Evolutionary conservation across 2,797 vertebrate species (phyloP), one percentile per base, ranked within the genome.

Genomic region (Etheostoma perlongum): DNA sequence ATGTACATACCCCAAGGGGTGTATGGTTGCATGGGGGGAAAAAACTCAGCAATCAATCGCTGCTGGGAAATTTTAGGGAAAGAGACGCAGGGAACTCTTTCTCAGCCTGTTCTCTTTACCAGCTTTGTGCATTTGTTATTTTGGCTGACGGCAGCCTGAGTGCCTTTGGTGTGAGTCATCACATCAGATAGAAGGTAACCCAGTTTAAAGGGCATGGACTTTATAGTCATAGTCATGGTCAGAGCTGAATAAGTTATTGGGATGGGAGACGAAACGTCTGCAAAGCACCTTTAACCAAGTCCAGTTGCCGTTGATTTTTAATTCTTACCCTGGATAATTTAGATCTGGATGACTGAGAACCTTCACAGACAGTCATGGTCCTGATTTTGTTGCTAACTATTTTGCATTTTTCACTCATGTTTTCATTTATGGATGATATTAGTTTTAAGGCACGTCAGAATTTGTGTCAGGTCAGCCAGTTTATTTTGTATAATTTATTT

Each of bases 21-120:
- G 61, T 64, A 21, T 4, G 1, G 67, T 52, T 63, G 57, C 74
- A 54, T 40, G 36, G 36, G 11, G 2, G 10, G 1, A 11, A 40
- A 33, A 33, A 30, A 30, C 5, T 30, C 27, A 30, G 27, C 27
- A 30, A 30, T 85, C 18, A 18, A 87, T 89, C 78, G 21, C 78
- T 86, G 81, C 83, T 76, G 88, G 87, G 89, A 88, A 83, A 79
- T 82, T 85, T 91, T 59, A 70, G 84, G 73, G 72, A 64, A 72
- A 64, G 70, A 73, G 71, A 76, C 61, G 5, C 46, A 9, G 76
- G 74, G 81, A 81, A 84, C 72, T 76, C 87, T 89, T 74, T 42
- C 23, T 71, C 16, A 73, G 77, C 61, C 42, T 33, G 77, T 58
- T 79, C 85, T 66, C 78, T 67, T 65, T 52, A 67, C 70, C 30